Evolutionary conservation across 30 jellyfish, hydroid and myxozoan genomes (phyloP), one percentile per base, ranked within the genome.

Genomic region (Pseudorhiza aurosa): DNA sequence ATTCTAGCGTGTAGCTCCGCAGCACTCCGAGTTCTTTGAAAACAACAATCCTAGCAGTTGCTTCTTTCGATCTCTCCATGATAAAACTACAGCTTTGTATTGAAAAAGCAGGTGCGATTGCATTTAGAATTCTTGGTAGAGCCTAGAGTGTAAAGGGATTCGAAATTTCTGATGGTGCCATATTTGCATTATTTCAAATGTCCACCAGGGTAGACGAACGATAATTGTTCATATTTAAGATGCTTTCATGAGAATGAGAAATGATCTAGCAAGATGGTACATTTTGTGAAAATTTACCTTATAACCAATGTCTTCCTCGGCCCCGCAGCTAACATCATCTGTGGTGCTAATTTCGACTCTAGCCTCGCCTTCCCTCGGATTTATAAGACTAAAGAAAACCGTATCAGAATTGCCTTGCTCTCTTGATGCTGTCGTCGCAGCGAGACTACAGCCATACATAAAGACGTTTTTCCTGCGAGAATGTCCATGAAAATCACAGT

Each of bases 401-500:
- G 95, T 81, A 21, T 84, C 95, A 7, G 75, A 0, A 31, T 84
- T 84, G 4, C 95, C 95, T 24, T 84, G 95, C 72, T 58, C 62
- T 46, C 86, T 60, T 33, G 95, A 45, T 21, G 81, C 75, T 33
- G 42, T 27, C 15, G 95, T 84, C 25, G 88, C 83, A 6, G 95
- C 80, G 21, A 72, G 58, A 68, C 94, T 74, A 58, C 99, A 93
- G 37, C 99, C 99, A 59, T 83, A 93, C 96, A 93, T 72, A 73
- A 93, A 93, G 63, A 93, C 91, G 53, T 93, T 85, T 69, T 93
- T 93, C 68, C 68, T 85, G 2, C 99, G 85, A 17, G 99, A 93
- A 55, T 93, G 99, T 24, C 99, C 99, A 58, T 93, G 99, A 33
- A 93, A 93, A 62, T 93, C 99, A 26, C 96, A 88, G 68, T 77